Percentiles rank a stretch among this genome's conserved stretches.
phyloP scores from a whole-genome alignment of 2,888 invertebrate species.

The Acrobeloides nanus region DNA sequence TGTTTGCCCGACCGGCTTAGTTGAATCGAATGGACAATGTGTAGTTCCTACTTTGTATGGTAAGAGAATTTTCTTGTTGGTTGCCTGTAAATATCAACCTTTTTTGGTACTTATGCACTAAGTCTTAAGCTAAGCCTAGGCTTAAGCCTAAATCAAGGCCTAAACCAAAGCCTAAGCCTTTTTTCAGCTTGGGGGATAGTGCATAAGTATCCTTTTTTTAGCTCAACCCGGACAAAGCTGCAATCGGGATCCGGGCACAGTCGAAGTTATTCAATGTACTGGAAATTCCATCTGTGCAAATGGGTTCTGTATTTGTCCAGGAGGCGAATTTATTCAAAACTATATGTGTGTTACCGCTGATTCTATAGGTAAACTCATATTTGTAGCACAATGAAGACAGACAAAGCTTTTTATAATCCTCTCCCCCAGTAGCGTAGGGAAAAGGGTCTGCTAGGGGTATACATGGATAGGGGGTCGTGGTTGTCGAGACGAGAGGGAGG shows the following conservation, averaged over 20 bases:
- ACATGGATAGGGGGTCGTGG: too few relatives aligned
- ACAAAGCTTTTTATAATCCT: too few relatives aligned
- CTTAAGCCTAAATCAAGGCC: too few relatives aligned
- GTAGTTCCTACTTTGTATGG: constrained; percentile 22
- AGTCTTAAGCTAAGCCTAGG: too few relatives aligned
- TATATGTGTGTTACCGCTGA: constrained; percentile 31
- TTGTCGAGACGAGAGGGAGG: too few relatives aligned
- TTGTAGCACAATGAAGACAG: too few relatives aligned
- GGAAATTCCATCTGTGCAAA: constrained; percentile 50
- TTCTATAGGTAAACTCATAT: constrained; percentile 15
- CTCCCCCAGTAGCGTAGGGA: too few relatives aligned
- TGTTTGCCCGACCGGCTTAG: constrained; percentile 27
- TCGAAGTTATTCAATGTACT: constrained; percentile 25
- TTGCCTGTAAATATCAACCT: background rate
- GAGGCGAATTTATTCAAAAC: constrained; percentile 42
- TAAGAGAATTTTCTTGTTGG: background rate
- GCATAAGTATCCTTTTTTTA: constrained; percentile 10
- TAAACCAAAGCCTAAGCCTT: too few relatives aligned
- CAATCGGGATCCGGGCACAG: constrained; percentile 15
- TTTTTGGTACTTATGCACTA: background rate
- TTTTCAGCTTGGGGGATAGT: background rate
- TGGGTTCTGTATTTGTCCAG: constrained; percentile 49
- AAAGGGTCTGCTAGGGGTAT: too few relatives aligned
- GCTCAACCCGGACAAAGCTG: constrained; percentile 25
- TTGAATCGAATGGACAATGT: constrained; percentile 23